Evolutionary conservation across 2,113 vertebrate genomes (phyloP).

Genomic region (Oncorhynchus mykiss): DNA sequence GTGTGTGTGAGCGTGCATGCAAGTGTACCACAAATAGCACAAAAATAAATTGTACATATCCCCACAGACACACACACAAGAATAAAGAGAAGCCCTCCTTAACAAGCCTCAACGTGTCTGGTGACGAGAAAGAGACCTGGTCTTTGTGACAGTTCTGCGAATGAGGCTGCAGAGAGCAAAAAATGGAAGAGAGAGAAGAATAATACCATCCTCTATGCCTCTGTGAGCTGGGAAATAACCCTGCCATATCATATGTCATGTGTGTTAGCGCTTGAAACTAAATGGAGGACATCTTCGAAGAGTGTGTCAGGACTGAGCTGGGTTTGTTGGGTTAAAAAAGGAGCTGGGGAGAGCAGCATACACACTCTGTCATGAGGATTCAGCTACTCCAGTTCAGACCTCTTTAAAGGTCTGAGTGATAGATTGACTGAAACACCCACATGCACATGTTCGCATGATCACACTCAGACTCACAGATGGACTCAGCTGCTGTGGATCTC

Average conservation of each 20-base stretch:
- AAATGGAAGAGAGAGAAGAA: constrained; percentile 15
- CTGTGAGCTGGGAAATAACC: constrained; percentile 22
- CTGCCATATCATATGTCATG: constrained; percentile 1
- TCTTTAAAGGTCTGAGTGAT: too few relatives aligned
- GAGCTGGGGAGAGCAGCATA: constrained; percentile 11
- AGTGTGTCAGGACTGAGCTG: constrained; percentile 27
- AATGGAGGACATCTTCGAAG: constrained; percentile 33
- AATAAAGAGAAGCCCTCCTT: not conserved
- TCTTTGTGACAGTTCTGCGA: constrained; percentile 39
- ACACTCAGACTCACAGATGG: not conserved
- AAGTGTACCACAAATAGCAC: not conserved
- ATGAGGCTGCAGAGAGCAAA: constrained; percentile 24
- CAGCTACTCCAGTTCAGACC: not conserved
- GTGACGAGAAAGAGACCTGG: constrained; percentile 12
- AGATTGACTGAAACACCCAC: constrained; percentile 1
- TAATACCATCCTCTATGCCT: constrained; percentile 6
- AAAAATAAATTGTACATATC: constrained; percentile 23
- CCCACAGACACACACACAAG: constrained; percentile 22
- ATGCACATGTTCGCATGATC: constrained; percentile 32
- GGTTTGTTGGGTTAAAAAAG: not conserved
- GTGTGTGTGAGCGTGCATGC: constrained; percentile 29
- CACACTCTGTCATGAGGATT: not conserved
- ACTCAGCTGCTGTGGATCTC: too few relatives aligned
- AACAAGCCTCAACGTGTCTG: constrained; percentile 25
- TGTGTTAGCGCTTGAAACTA: constrained; percentile 29